A percentile compares a stretch with the other conserved stretches of the same genome.
Evolutionary conservation across 2,113 vertebrate genomes (phyloP).

Genomic region (Geococcyx californianus): DNA sequence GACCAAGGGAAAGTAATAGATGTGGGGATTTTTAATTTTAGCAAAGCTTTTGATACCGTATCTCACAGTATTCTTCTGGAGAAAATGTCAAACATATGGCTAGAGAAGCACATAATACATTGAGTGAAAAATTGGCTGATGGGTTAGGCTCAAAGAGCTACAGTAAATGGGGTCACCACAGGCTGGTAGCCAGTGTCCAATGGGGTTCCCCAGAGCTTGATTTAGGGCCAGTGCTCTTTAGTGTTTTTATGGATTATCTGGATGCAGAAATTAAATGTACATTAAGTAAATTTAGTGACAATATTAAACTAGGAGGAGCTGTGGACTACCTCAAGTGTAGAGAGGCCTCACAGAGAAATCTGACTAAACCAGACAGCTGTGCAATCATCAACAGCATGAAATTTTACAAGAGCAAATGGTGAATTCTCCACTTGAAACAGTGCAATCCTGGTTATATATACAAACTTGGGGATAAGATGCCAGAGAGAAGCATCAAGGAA

Average conservation of each 20-base stretch:
- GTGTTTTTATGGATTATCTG: background rate
- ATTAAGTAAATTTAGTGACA: background rate
- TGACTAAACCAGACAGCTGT: background rate
- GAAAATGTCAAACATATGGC: background rate
- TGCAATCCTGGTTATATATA: background rate
- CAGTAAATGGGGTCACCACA: background rate
- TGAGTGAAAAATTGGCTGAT: background rate
- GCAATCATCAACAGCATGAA: background rate
- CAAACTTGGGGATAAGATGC: background rate
- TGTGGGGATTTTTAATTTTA: fast-evolving
- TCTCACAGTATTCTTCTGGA: background rate
- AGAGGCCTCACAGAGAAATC: background rate
- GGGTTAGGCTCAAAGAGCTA: background rate
- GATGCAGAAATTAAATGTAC: background rate
- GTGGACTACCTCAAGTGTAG: background rate
- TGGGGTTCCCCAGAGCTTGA: background rate
- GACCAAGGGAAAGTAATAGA: background rate
- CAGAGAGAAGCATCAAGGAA: background rate
- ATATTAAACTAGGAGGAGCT: background rate
- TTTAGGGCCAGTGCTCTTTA: background rate
- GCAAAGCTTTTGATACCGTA: background rate
- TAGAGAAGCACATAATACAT: fast-evolving
- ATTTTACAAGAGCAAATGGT: background rate
- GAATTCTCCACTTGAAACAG: background rate
- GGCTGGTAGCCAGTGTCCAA: background rate